These are phyloP conservation scores for Leucoma salicis DNA, from an alignment of 2,888 invertebrate genomes.

Conservation along the genomic window DNA sequence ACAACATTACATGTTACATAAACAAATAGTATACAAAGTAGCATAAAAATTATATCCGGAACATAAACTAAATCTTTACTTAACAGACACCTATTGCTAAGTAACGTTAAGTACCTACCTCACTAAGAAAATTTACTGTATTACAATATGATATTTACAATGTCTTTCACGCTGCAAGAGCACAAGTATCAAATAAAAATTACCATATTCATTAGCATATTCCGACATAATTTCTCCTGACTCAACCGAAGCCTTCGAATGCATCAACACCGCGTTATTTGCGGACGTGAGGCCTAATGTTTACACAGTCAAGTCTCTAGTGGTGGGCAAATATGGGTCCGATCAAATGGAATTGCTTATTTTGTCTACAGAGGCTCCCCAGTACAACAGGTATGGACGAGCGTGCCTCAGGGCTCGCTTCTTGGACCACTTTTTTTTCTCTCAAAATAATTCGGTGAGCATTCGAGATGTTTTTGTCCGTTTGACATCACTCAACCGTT, in stretches of 20 bases:
- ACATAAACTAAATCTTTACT: too few relatives aligned
- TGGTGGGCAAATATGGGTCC: slow-evolving; percentile 79
- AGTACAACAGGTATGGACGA: slow-evolving; percentile 68
- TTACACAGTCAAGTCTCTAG: slow-evolving; percentile 79
- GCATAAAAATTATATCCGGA: too few relatives aligned
- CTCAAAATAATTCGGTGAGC: slow-evolving; percentile 60
- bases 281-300: slow-evolving; percentile 78
- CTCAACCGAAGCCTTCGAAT: slow-evolving; percentile 59
- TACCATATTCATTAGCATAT: slow-evolving; percentile 37
- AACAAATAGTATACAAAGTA: too few relatives aligned
- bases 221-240: slow-evolving; percentile 61
- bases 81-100: neutral
- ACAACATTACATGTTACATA: too few relatives aligned
- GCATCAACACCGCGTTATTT: slow-evolving; percentile 76
- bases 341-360: slow-evolving; percentile 81
- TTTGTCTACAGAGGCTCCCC: slow-evolving; percentile 78
- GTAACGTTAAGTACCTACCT: neutral
- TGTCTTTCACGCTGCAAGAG: slow-evolving; percentile 25
- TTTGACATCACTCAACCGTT: slow-evolving; percentile 51
- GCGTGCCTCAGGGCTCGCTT: slow-evolving; percentile 59
- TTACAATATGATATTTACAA: slow-evolving; percentile 22
- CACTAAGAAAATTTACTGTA: slow-evolving; percentile 14
- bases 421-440: slow-evolving; percentile 53
- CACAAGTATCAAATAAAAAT: slow-evolving; percentile 33
- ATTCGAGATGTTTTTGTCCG: slow-evolving; percentile 58